Conservation (phyloP, 2,888 invertebrate species). For the Dendrolimus pini region DNA sequence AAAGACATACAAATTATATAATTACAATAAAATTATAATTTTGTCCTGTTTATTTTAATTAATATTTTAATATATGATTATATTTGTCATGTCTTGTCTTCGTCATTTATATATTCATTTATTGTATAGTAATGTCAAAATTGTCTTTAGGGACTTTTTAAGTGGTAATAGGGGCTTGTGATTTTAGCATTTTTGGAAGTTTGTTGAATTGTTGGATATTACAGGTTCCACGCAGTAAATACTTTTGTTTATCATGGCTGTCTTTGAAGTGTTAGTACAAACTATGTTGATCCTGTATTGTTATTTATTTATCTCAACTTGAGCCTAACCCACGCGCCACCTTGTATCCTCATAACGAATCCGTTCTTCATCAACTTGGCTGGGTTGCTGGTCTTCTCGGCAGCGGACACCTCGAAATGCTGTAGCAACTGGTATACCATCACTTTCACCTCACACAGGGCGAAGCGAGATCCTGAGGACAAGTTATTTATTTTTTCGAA, state of each 20-base stretch:
- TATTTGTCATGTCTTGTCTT: background rate
- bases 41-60: background rate
- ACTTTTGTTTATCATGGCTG: no score
- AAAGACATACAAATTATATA: no score
- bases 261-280: background rate
- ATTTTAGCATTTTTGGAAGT: background rate
- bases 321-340: conserved; percentile 42
- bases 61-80: background rate
- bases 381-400: conserved; percentile 33
- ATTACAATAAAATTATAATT: no score
- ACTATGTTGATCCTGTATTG: background rate
- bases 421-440: conserved; percentile 42
- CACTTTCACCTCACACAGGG: conserved; percentile 49
- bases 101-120: no score
- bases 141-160: background rate
- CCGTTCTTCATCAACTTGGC: conserved; percentile 20
- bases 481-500: background rate
- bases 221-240: no score
- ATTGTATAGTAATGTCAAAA: background rate
- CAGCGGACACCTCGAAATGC: conserved; percentile 33
- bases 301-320: conserved; percentile 15
- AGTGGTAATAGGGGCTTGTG: background rate
- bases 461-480: conserved; percentile 42
- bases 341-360: conserved; percentile 31
- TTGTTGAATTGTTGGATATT: background rate